Evolutionary conservation across 2,797 vertebrate species (phyloP).

Genomic region (Neomorphus geoffroyi): DNA sequence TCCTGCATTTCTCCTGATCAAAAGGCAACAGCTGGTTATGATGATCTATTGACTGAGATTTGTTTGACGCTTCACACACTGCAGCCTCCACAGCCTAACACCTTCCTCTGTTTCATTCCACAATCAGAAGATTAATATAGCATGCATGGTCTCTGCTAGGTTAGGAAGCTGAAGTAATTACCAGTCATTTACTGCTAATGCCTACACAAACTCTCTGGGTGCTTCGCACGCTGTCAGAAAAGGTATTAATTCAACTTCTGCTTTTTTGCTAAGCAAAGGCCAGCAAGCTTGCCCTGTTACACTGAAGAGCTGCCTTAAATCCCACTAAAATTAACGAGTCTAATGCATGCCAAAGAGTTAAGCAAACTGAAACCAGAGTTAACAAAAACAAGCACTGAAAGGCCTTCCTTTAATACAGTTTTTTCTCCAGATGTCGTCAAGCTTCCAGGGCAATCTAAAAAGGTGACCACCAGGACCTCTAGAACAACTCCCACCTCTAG

Average conservation of each 20-base stretch:
- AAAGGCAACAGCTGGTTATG: slow-evolving; percentile 9
- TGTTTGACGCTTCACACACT: neutral
- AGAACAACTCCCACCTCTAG: neutral
- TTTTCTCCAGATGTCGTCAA: neutral
- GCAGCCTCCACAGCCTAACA: slow-evolving; percentile 8
- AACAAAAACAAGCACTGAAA: neutral
- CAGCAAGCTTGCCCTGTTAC: neutral
- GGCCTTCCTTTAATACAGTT: neutral
- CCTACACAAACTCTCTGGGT: neutral
- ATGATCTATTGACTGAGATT: neutral
- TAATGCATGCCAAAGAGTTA: neutral
- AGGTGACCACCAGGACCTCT: neutral
- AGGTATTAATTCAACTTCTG: neutral
- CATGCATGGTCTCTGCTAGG: neutral
- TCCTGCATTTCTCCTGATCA: neutral
- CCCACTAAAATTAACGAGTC: neutral
- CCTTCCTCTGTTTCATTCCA: neutral
- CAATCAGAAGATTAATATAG: neutral
- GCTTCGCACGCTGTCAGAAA: neutral
- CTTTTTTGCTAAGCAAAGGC: neutral
- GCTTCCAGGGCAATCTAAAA: neutral
- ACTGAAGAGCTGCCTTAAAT: neutral
- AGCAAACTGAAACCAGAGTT: neutral
- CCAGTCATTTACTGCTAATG: slow-evolving; percentile 14
- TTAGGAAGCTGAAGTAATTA: slow-evolving; percentile 20